Conservation (phyloP, 37 sponge, comb jelly and placozoan species). For the Beroe ovata region DNA sequence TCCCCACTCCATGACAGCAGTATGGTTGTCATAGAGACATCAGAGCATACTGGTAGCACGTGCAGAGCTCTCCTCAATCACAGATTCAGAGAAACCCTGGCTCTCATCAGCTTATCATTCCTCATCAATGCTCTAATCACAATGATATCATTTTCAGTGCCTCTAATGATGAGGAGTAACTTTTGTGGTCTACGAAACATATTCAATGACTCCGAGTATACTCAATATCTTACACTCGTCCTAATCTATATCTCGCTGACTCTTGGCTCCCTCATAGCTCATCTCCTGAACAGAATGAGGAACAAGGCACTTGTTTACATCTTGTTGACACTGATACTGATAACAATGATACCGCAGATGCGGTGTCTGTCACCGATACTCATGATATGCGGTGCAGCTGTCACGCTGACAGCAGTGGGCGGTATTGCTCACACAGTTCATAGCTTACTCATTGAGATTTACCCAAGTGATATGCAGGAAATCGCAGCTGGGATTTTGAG, state of each 20-base stretch:
- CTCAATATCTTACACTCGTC: constrained; percentile 7
- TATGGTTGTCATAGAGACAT: neutral
- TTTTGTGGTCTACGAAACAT: neutral
- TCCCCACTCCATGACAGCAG: neutral
- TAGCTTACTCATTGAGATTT: neutral
- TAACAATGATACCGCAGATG: constrained; percentile 18
- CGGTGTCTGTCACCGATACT: neutral
- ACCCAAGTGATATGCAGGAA: neutral
- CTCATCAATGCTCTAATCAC: neutral
- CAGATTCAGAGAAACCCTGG: neutral
- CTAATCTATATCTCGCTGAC: neutral
- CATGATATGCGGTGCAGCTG: neutral
- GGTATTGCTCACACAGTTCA: neutral
- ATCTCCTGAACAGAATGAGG: neutral
- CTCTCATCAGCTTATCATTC: neutral
- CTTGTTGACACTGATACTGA: neutral
- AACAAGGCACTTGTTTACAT: neutral
- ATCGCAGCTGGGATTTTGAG: neutral
- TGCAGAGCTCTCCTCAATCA: neutral
- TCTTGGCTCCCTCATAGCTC: neutral
- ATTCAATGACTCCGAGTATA: neutral
- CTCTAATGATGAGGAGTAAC: neutral
- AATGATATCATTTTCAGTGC: constrained; percentile 14
- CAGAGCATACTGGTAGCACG: neutral
- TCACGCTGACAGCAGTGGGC: constrained; percentile 11